These are phyloP conservation scores for Pomatostomus ruficeps DNA, from an alignment of 2,113 vertebrate species.

Conservation along the genomic window DNA sequence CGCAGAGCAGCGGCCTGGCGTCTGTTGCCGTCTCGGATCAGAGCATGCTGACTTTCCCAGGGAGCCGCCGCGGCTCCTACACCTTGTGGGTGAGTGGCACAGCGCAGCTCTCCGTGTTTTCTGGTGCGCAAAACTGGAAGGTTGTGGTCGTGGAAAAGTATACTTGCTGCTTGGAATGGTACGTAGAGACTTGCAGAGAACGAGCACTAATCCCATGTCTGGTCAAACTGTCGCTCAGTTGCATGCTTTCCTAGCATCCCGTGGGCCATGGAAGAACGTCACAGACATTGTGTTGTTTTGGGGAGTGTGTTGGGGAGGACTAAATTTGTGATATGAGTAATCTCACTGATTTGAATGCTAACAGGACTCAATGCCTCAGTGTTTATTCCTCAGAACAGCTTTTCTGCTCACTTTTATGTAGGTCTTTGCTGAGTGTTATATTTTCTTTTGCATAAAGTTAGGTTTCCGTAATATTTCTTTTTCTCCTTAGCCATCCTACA, in stretches of 20 bases:
- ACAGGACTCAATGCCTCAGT: neutral
- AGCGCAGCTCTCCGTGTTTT: accelerated
- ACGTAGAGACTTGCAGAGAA: neutral
- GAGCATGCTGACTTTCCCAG: conserved; percentile 48
- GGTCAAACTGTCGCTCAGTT: neutral
- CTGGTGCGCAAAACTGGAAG: neutral
- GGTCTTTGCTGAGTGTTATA: neutral
- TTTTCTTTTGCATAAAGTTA: neutral
- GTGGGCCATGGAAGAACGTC: neutral
- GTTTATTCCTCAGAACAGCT: neutral
- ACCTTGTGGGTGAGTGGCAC: conserved; percentile 82
- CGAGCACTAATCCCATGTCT: neutral
- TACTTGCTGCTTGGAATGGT: neutral
- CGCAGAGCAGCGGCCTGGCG: conserved; percentile 55
- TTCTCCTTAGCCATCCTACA: neutral
- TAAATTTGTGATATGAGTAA: neutral
- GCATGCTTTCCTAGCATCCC: neutral
- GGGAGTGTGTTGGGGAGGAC: neutral
- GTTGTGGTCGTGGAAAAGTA: neutral
- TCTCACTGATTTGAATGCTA: neutral
- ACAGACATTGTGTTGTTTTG: neutral
- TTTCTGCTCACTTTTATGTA: neutral
- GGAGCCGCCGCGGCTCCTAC: conserved; percentile 65
- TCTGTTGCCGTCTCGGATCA: conserved; percentile 66
- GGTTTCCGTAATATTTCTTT: neutral